A percentile compares a stretch with the other conserved stretches of the same genome.
These are phyloP conservation scores for Paramuricea clavata DNA, from an alignment of 92 coral and sea anemone genomes.

Conservation along the genomic window DNA sequence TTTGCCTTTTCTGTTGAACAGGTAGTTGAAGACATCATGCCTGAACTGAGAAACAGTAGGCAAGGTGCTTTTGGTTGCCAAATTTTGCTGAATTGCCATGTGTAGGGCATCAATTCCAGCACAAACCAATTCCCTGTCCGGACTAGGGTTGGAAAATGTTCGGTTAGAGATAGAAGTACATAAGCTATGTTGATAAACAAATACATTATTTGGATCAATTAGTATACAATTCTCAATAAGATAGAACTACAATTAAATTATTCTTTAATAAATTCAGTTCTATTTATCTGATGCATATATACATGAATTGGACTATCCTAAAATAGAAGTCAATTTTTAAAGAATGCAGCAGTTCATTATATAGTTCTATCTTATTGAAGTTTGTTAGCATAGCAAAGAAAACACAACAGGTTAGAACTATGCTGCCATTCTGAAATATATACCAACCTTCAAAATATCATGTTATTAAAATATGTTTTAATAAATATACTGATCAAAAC, in stretches of 20 bases:
- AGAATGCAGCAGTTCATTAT: neutral
- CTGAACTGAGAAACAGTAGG: constrained; percentile 19
- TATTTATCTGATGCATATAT: neutral
- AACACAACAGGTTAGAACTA: too few relatives aligned
- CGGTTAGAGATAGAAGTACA: constrained; percentile 13
- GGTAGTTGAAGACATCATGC: constrained; percentile 20
- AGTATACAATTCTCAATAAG: neutral
- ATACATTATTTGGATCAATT: neutral
- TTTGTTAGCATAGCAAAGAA: neutral
- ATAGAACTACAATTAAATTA: neutral
- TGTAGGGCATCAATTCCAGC: constrained; percentile 14
- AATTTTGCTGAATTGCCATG: constrained; percentile 16
- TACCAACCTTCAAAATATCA: neutral
- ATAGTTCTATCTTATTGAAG: neutral
- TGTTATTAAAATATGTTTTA: neutral
- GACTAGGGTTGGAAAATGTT: constrained; percentile 11
- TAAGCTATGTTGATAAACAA: neutral
- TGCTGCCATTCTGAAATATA: neutral
- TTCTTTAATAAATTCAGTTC: too few relatives aligned
- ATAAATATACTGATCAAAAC: constrained; percentile 12
- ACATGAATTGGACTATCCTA: neutral
- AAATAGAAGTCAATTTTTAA: neutral
- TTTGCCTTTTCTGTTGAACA: constrained; percentile 19
- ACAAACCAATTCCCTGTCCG: constrained; percentile 11
- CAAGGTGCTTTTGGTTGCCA: constrained; percentile 26